Conservation (phyloP, 2,113 vertebrate genomes). For the Mixornis gularis region DNA sequence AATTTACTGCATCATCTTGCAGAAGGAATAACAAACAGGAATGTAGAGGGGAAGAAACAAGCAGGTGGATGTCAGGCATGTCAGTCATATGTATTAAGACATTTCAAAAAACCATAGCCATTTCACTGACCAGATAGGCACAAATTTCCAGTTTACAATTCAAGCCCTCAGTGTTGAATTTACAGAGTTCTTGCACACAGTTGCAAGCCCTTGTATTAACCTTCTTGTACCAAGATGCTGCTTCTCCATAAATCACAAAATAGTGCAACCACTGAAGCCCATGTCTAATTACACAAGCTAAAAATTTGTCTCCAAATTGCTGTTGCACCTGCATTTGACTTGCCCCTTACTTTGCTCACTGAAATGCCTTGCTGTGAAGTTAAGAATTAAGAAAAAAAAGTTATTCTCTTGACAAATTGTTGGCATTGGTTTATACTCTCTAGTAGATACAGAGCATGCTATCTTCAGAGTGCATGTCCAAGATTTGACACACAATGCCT, state of each 20-base stretch:
- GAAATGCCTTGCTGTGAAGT: background rate
- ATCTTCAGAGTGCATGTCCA: background rate
- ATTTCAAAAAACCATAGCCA: background rate
- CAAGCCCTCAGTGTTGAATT: background rate
- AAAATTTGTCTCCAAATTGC: background rate
- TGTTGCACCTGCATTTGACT: background rate
- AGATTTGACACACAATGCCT: background rate
- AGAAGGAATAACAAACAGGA: background rate
- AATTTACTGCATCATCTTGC: background rate
- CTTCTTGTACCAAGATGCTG: background rate
- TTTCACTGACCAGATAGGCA: background rate
- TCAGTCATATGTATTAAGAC: background rate
- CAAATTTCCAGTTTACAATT: background rate
- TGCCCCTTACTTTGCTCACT: background rate
- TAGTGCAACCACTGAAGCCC: background rate
- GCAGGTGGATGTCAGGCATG: background rate
- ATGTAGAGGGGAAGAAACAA: background rate
- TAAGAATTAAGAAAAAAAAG: background rate
- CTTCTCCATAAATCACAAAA: background rate
- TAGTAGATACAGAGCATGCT: background rate
- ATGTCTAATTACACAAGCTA: background rate
- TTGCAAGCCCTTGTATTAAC: background rate
- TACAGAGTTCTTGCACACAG: background rate
- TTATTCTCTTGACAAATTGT: background rate
- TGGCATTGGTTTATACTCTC: background rate